Conservation (phyloP, 2,888 invertebrate genomes). For the Caenorhabditis sp. region DNA sequence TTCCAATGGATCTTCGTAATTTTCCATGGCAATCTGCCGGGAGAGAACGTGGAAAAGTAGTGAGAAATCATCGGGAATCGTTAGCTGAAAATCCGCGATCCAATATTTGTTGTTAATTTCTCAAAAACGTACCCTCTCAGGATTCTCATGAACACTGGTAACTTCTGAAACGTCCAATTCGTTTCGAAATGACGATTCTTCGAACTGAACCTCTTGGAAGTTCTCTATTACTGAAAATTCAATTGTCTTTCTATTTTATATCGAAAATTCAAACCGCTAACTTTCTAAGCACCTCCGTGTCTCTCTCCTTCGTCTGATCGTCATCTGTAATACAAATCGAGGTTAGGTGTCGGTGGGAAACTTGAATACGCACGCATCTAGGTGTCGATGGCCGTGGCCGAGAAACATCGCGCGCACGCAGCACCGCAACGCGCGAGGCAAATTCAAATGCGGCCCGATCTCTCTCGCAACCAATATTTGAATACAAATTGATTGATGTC, state of each 20-base stretch:
- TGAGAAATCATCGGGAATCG: neutral
- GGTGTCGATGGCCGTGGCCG: conserved; percentile 43
- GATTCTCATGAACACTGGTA: conserved; percentile 29
- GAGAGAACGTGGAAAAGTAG: conserved; percentile 8
- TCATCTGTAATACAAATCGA: neutral
- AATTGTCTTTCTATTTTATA: neutral
- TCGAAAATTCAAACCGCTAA: neutral
- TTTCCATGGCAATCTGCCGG: conserved; percentile 4
- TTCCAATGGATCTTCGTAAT: conserved; percentile 4
- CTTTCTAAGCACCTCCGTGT: conserved; percentile 11
- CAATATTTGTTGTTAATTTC: neutral
- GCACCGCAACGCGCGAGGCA: conserved; percentile 23
- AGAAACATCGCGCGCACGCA: conserved; percentile 3
- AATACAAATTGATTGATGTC: conserved; percentile 20
- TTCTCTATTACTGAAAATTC: neutral
- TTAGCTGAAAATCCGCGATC: conserved; percentile 18
- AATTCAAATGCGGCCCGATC: conserved; percentile 36
- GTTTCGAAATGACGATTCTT: neutral
- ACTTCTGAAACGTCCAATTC: neutral
- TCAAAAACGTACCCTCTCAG: conserved; percentile 22
- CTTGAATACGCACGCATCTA: conserved; percentile 10
- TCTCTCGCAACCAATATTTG: conserved; percentile 24
- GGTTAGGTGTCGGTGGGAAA: neutral
- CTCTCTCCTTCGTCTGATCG: neutral
- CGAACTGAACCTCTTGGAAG: neutral